These are phyloP conservation scores for Mimumesa dahlbomi DNA, from an alignment of 2,888 invertebrate species.

Conservation along the genomic window DNA sequence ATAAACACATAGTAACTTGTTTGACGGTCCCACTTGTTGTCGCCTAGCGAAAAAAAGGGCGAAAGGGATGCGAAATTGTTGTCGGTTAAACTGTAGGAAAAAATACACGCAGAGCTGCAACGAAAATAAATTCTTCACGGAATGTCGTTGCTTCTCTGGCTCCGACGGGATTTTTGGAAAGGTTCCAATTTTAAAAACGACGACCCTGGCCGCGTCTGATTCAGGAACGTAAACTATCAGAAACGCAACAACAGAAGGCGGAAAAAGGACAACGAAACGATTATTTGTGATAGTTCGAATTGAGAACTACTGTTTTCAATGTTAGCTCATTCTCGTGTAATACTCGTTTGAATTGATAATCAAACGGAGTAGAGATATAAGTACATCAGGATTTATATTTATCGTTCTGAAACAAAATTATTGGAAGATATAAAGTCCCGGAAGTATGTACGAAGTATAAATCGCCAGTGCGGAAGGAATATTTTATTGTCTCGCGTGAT, in stretches of 20 bases:
- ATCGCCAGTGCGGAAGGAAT: background rate
- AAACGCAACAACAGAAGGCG: slow-evolving; percentile 23
- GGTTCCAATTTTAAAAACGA: slow-evolving; percentile 67
- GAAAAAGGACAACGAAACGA: background rate
- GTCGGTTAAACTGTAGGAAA: slow-evolving; percentile 9
- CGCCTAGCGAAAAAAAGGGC: slow-evolving; percentile 15
- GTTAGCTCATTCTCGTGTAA: no score
- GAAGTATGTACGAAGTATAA: no score
- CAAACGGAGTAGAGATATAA: no score
- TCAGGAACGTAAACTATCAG: slow-evolving; percentile 26
- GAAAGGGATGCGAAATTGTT: slow-evolving; percentile 22
- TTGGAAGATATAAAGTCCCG: no score
- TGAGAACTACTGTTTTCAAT: no score
- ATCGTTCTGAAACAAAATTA: no score
- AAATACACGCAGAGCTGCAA: slow-evolving; percentile 43
- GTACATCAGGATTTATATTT: no score
- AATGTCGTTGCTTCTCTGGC: slow-evolving; percentile 53
- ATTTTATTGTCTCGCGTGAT: background rate
- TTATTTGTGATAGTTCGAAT: slow-evolving; percentile 1
- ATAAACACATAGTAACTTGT: background rate
- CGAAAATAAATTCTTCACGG: slow-evolving; percentile 63
- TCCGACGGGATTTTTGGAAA: slow-evolving; percentile 55
- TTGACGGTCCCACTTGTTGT: slow-evolving; percentile 4
- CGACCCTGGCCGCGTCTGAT: slow-evolving; percentile 51
- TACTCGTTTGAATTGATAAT: no score